These are phyloP conservation scores for Dromococcyx pavoninus DNA, from an alignment of 2,797 vertebrate genomes.

Conservation along the genomic window DNA sequence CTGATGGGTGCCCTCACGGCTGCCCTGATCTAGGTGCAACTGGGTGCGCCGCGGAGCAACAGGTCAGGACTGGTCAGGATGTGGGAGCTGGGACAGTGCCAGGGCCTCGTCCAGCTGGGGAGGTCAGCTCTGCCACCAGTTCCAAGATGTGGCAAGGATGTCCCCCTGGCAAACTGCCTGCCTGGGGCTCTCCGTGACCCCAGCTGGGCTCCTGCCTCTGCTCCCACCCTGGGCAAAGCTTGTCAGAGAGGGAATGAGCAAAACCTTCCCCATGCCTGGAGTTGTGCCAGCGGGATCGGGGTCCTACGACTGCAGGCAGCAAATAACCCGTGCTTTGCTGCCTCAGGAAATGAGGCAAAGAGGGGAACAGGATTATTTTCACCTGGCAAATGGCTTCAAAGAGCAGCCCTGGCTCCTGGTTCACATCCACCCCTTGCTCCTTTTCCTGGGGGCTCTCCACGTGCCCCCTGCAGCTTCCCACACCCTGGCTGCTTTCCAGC, in stretches of 20 bases:
- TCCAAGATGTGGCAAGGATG: background rate
- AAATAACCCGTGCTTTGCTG: background rate
- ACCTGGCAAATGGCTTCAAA: background rate
- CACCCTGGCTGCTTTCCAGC: background rate
- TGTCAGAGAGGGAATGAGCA: background rate
- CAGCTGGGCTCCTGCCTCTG: background rate
- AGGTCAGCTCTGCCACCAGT: background rate
- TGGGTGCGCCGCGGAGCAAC: background rate
- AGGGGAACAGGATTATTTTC: slow-evolving; percentile 50
- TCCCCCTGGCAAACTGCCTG: background rate
- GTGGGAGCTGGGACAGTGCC: accelerated
- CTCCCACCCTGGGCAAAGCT: background rate
- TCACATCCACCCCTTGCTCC: background rate
- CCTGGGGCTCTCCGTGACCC: background rate
- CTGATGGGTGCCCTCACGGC: accelerated
- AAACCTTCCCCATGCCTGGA: background rate
- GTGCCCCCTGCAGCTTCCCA: background rate
- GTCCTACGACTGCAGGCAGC: background rate
- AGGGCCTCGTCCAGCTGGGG: accelerated
- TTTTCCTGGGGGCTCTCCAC: background rate
- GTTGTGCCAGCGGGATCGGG: background rate
- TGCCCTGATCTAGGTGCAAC: background rate
- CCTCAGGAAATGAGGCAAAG: slow-evolving; percentile 22
- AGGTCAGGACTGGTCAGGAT: background rate
- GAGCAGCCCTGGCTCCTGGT: background rate